Evolutionary conservation across 2,113 vertebrate genomes (phyloP), one percentile per base, ranked within the genome.

Genomic region (Rattus rattus): DNA sequence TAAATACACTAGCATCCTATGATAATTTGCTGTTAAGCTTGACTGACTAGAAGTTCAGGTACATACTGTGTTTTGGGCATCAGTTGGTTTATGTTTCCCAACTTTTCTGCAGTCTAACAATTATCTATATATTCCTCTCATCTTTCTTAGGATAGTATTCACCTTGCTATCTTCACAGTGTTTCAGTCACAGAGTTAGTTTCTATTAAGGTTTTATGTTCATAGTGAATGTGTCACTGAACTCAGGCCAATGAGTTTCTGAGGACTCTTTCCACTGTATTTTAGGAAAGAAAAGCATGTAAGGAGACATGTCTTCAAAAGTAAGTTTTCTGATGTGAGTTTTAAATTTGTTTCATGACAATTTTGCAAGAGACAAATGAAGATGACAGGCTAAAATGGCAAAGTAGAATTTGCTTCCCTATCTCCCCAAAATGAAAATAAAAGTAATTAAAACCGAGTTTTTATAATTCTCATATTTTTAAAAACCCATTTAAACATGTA

Each of bases 361-460:
- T 94, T 84, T 69, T 95, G 33, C 6, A 72, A 94, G 10, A n/a
- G 13, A 39, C 14, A 56, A 81, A 85, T 88, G 33, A 94, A 92
- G 28, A 49, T 72, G 69, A 30, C 22, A 96, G n/a, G 33, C 24
- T 11, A 39, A 94, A 4, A 65, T 0, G 83, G 79, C 86, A 93
- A 93, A 67, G 36, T 3, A 87, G 61, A 92, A 69, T n/a, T 70
- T 43, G 49, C 43, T 28, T 17, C 39, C 13, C 26, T 85, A 24
- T 43, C 0, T 17, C 52, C 52, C 52, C 47, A 87, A 63, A 80
- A 92, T 1, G 24, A 49, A 87, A n/a, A 49, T 81, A 76, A 90
- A 77, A 14, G 33, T 28, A 69, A 81, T 75, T 7, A 14, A 79
- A 95, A 43, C 12, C 14, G 30, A 4, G 13, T 52, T 14, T 73